A percentile compares a stretch with the other conserved stretches of the same genome.
Evolutionary conservation across 2,888 invertebrate species (phyloP).

Genomic region (Drosophila cracens): DNA sequence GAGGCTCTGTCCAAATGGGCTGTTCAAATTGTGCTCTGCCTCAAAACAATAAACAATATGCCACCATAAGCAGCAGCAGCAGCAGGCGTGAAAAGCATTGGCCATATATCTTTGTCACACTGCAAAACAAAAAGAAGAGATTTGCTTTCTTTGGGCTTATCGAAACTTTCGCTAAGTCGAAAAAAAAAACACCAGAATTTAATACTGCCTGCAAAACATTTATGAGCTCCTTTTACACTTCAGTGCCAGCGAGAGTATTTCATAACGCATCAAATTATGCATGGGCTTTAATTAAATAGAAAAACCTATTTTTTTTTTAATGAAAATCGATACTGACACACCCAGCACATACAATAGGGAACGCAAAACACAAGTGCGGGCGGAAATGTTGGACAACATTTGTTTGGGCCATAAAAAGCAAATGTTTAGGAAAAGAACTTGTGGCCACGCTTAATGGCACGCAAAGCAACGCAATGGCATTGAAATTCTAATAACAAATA

Average conservation of each 20-base stretch:
- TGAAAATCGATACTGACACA: constrained; percentile 52
- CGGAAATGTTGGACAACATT: constrained; percentile 47
- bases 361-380: constrained; percentile 14
- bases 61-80: not conserved
- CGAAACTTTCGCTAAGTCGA: constrained; percentile 35
- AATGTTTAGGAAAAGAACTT: constrained; percentile 29
- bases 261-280: constrained; percentile 38
- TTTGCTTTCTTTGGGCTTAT: constrained; percentile 27
- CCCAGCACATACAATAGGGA: constrained; percentile 16
- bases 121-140: constrained; percentile 4
- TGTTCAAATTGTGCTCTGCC: constrained; percentile 7
- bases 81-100: constrained; percentile 39
- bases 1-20: constrained; percentile 17
- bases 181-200: constrained; percentile 27
- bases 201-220: constrained; percentile 18
- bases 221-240: constrained; percentile 30
- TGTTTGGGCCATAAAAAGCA: constrained; percentile 39
- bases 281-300: constrained; percentile 50
- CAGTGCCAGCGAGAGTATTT: constrained; percentile 17
- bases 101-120: constrained; percentile 49
- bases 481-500: constrained; percentile 50
- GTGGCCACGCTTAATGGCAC: constrained; percentile 40
- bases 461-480: constrained; percentile 52
- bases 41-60: constrained; percentile 19
- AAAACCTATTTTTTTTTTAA: constrained; percentile 13